Evolutionary conservation across 1,140 invertebrate genomes (phyloP), one percentile per base, ranked within the genome.

Genomic region (Brachionus angularis): DNA sequence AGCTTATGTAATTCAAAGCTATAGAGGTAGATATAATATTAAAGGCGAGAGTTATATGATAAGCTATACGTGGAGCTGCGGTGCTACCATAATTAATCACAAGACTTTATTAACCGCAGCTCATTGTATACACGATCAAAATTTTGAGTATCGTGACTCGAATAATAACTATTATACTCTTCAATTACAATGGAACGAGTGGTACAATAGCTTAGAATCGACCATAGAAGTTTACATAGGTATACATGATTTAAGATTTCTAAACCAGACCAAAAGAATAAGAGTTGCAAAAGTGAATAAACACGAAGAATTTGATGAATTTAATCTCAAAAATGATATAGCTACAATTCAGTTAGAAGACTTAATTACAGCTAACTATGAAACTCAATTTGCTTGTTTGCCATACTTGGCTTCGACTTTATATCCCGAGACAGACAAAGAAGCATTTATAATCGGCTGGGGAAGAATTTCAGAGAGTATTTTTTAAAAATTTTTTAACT

Each of bases 371-470:
- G 29, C 7, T 7, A 18, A 21, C 10, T 1, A 10, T 33, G 34
- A 36, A 14, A 52, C 31, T 36, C 67, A 70, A 42, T 70, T 25
- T 44, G 67, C 67, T 70, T 70, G 67, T 53, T 31, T 70, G 31
- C 67, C 67, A 18, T n/a, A 23, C 33, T 12, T 16, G 2, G 27
- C 5, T 12, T 47, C 62, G 8, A 34, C 18, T 3, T 10, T 0
- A 18, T 67, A 67, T 47, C 62, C 62, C 23, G 31, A 67, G 14
- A n/a, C 14, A n/a, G 47, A 67, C 36, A 23, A 18, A 36, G 42
- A 44, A 18, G 39, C 23, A 14, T 67, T 47, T 23, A 67, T 67
- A 2, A 21, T 67, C 21, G 62, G 62, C 21, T 67, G 62, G 62
- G 62, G 62, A 8, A 25, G 31, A n/a, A 50, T 12, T 21, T 67